These are phyloP conservation scores for Rhinolophus sinicus DNA, from an alignment of 2,113 vertebrate genomes.

Conservation along the genomic window DNA sequence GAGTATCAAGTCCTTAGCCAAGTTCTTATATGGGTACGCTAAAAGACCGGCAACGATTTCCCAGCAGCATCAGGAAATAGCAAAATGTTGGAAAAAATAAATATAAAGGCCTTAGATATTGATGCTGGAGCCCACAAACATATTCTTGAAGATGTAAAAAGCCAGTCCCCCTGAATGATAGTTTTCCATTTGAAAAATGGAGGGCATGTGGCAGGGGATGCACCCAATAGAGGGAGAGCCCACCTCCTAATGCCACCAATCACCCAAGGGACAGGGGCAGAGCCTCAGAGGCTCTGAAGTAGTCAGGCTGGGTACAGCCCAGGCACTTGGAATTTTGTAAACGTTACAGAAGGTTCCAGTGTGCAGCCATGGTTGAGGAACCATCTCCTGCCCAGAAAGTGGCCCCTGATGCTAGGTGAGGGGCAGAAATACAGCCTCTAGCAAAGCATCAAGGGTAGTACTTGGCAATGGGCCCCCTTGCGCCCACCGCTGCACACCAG, in stretches of 20 bases:
- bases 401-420: not conserved
- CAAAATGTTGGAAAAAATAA: not conserved
- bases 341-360: not conserved
- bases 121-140: not conserved
- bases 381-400: not conserved
- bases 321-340: not conserved
- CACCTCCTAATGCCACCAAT: too few species aligned
- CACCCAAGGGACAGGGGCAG: not conserved
- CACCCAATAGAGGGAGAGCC: not conserved
- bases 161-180: not conserved
- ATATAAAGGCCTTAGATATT: not conserved
- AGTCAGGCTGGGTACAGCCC: not conserved
- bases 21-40: not conserved
- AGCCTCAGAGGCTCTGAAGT: not conserved
- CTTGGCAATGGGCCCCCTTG: not conserved
- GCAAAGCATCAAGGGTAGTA: not conserved
- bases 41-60: not conserved
- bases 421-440: not conserved
- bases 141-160: not conserved
- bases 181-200: not conserved
- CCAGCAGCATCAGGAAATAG: not conserved
- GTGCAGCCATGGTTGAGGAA: not conserved
- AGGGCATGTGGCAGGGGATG: fast-evolving
- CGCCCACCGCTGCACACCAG: not conserved
- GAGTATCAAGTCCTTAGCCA: not conserved